Evolutionary conservation across 2,888 invertebrate species (phyloP), one percentile per base, ranked within the genome.

Genomic region (Polyploca ridens): DNA sequence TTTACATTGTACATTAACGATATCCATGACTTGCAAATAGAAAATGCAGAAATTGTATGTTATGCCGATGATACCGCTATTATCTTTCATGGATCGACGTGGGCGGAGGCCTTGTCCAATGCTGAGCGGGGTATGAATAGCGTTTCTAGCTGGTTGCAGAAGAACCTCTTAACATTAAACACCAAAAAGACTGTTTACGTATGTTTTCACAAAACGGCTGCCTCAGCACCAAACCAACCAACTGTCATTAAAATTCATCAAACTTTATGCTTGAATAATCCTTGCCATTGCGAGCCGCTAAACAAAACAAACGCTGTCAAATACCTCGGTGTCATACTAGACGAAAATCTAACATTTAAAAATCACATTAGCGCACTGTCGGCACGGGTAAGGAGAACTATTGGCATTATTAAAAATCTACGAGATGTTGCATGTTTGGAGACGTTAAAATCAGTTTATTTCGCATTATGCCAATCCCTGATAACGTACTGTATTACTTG

Each of bases 1-100:
- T 69, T 66, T 41, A 33, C 61, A 3, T 41, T 63, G 3, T 69
- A 66, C 13, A 64, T 66, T 33, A 69, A 66, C 49, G 64, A 65
- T 16, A 59, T 66, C 6, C 41, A 38, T 49, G 44, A 62, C 19
- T 6, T 63, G 5, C 8, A 63, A 57, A 7, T 61, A 10, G 5
- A 14, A 14, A n/a, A 33, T n/a, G 46, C 61, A 11, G 60, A 66
- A 13, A 64, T 38, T 0, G 14, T 64, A 14, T 64, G 64, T 19
- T 54, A 62, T 27, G 63, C 65, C 1, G 63, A 67, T 54, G 67
- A 67, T 11, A 67, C 67, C 4, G 62, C 49, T 33, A 13, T 67
- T 1, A 2, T 67, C 7, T 67, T 67, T 58, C n/a, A 63, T 13
- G 65, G 63, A 1, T 0, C 19, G 1, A 16, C n/a, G 8, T 67